phyloP scores from a whole-genome alignment of 2,888 invertebrate species.

The Ypsolopha sequella region DNA sequence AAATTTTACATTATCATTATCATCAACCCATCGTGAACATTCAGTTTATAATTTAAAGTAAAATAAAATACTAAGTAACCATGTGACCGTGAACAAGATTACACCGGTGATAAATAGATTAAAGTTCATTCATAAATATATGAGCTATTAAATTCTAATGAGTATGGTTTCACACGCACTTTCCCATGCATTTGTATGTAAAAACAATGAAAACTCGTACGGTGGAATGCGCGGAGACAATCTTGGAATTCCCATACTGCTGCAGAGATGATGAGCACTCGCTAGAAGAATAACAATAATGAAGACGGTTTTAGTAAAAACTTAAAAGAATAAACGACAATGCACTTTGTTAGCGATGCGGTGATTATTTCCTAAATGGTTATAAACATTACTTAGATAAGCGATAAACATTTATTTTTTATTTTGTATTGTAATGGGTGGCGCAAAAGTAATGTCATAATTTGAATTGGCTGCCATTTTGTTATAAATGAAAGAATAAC shows the following conservation, averaged over 20 bases:
- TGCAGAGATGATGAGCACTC: neutral
- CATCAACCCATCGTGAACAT: neutral
- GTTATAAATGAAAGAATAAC: too few species aligned
- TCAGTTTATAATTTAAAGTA: neutral
- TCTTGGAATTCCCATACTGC: constrained; percentile 17
- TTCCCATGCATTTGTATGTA: constrained; percentile 22
- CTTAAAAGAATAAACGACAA: neutral
- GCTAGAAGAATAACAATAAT: constrained; percentile 13
- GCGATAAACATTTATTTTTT: too few species aligned
- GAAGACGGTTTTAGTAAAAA: constrained; percentile 2
- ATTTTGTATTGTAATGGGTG: too few species aligned
- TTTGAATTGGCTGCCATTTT: too few species aligned
- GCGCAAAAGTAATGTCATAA: too few species aligned
- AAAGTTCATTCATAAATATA: constrained; percentile 1
- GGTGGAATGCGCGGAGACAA: constrained; percentile 14
- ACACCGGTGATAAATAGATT: neutral
- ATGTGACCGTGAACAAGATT: neutral
- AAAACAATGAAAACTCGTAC: constrained; percentile 17
- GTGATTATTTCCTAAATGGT: neutral
- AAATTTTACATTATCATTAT: neutral
- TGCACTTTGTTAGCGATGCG: neutral
- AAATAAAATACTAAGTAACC: neutral
- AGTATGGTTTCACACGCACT: constrained; percentile 16
- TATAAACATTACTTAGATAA: too few species aligned
- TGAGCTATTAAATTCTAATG: constrained; percentile 21